Percentiles rank a stretch among this genome's conserved stretches.
phyloP scores from a whole-genome alignment of 2,888 invertebrate genomes.

The Blastobasis lacticolella region DNA sequence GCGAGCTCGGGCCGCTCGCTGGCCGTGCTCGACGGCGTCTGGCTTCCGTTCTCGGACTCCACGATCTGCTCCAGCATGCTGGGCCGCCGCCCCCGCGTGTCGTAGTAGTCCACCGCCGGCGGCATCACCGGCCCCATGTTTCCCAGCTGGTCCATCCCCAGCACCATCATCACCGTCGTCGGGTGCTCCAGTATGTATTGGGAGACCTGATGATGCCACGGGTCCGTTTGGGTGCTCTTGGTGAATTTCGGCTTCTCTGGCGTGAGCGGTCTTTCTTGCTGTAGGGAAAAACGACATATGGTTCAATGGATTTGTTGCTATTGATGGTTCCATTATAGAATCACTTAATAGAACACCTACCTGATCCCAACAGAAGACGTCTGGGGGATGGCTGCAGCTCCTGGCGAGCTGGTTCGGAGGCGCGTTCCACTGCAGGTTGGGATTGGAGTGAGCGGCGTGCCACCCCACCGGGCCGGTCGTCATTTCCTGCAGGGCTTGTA shows the following conservation, averaged over 20 bases:
- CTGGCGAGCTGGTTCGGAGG: constrained; percentile 77
- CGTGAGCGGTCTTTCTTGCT: constrained; percentile 57
- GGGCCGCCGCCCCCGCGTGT: constrained; percentile 52
- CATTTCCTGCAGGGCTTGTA: constrained; percentile 88
- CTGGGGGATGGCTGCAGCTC: constrained; percentile 89
- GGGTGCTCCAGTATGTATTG: constrained; percentile 83
- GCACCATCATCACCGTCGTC: constrained; percentile 79
- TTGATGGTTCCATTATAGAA: too few relatives aligned
- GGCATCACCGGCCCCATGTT: constrained; percentile 53
- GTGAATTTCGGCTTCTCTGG: constrained; percentile 56
- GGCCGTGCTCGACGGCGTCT: constrained; percentile 55
- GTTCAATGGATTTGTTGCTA: too few relatives aligned
- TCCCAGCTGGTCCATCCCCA: constrained; percentile 80
- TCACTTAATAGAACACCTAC: constrained; percentile 20
- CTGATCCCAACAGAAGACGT: constrained; percentile 86
- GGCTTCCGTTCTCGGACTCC: constrained; percentile 61
- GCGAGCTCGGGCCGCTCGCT: constrained; percentile 50
- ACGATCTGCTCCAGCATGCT: constrained; percentile 61
- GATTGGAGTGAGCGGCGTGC: constrained; percentile 88
- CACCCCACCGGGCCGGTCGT: constrained; percentile 79
- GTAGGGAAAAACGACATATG: constrained; percentile 12
- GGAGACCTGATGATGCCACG: constrained; percentile 74
- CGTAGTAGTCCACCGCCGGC: constrained; percentile 61
- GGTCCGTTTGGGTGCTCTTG: constrained; percentile 77
- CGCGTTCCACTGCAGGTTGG: constrained; percentile 79